Evolutionary conservation across 2,888 invertebrate genomes (phyloP).

Genomic region (Thereva nobilitata): DNA sequence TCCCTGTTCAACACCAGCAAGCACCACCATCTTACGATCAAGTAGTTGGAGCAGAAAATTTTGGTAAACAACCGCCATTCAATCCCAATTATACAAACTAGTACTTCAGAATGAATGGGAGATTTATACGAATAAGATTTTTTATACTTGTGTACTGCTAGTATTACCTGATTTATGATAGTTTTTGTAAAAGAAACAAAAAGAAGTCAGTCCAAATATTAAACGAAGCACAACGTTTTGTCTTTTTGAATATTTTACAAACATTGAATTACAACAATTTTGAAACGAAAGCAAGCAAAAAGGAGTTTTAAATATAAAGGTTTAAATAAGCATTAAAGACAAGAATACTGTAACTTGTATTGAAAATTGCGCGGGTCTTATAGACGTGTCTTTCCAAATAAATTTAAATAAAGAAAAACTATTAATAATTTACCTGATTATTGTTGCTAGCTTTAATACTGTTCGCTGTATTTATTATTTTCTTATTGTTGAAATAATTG

Average conservation of each 20-base stretch:
- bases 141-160: conserved; percentile 14
- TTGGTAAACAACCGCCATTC: conserved; percentile 41
- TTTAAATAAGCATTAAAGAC: background rate
- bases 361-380: conserved; percentile 5
- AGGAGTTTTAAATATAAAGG: no score
- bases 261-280: no score
- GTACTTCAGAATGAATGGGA: background rate
- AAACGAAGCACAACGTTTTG: no score
- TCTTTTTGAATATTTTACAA: no score
- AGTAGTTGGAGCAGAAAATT: conserved; percentile 37
- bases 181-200: no score
- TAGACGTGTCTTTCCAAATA: conserved; percentile 11
- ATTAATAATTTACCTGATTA: conserved; percentile 15
- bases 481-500: conserved; percentile 27
- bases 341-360: background rate
- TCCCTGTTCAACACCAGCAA: conserved; percentile 2
- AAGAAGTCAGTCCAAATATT: no score
- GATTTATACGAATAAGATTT: background rate
- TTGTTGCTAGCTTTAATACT: conserved; percentile 27
- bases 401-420: conserved; percentile 12
- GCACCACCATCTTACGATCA: conserved; percentile 43
- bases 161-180: background rate
- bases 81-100: conserved; percentile 40
- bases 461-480: conserved; percentile 17
- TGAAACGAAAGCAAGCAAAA: no score